Evolutionary conservation across 1,140 invertebrate genomes (phyloP).

Genomic region (Halyomorpha halys): DNA sequence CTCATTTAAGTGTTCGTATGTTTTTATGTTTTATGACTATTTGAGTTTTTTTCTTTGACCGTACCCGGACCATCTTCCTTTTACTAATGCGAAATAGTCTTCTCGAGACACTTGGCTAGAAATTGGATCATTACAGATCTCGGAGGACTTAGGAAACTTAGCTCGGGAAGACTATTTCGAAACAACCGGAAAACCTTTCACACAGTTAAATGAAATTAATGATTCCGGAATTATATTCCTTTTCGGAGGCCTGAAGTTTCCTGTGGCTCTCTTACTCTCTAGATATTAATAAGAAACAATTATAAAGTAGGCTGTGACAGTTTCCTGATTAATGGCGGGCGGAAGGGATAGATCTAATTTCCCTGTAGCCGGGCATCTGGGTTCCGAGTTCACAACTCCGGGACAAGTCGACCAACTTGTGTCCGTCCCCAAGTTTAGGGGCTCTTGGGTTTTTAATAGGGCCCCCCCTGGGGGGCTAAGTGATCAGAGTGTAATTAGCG

Average conservation of each 20-base stretch:
- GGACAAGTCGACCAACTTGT: not conserved
- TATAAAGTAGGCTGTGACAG: slow-evolving; percentile 20
- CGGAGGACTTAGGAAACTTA: not conserved
- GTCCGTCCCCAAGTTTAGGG: not conserved
- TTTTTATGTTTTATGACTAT: too few species aligned
- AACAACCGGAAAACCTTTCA: slow-evolving; percentile 9
- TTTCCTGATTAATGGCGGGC: slow-evolving; percentile 23
- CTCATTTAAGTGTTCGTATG: too few species aligned
- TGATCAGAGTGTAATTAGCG: slow-evolving; percentile 16
- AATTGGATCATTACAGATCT: not conserved
- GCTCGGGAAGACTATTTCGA: not conserved
- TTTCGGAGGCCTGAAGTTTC: not conserved
- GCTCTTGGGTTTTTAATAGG: not conserved
- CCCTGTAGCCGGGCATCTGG: slow-evolving; percentile 12
- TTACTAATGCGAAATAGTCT: too few species aligned
- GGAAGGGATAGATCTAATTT: slow-evolving; percentile 1
- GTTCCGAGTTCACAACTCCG: slow-evolving; percentile 1
- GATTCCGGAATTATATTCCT: slow-evolving; percentile 11
- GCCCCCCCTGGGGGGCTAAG: not conserved
- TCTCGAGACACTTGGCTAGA: too few species aligned
- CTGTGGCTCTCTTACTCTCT: too few species aligned
- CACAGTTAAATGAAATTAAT: slow-evolving; percentile 13
- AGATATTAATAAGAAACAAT: slow-evolving; percentile 27
- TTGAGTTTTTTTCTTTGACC: too few species aligned
- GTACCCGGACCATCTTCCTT: too few species aligned